Evolutionary conservation across 2,113 vertebrate genomes (phyloP).

Genomic region (Dasypus novemcinctus): DNA sequence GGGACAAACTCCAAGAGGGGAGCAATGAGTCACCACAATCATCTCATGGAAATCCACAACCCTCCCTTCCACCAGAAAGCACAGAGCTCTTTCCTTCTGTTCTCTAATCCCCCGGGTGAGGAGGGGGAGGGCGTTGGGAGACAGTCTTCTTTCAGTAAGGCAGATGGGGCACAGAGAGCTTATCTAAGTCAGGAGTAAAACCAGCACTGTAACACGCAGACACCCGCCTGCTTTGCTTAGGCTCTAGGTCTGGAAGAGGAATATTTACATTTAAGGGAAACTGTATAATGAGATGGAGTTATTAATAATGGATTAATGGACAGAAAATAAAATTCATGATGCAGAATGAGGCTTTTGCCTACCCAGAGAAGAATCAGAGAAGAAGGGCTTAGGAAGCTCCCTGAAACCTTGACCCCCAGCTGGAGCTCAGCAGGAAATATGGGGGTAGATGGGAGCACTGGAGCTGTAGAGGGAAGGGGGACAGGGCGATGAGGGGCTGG

Average conservation of each 20-base stretch:
- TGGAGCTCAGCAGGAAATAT: not conserved
- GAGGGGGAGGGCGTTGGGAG: no score
- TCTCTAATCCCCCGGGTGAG: not conserved
- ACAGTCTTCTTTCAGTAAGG: not conserved
- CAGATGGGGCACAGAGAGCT: not conserved
- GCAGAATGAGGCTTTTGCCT: not conserved
- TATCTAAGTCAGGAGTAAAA: not conserved
- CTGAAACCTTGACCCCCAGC: not conserved
- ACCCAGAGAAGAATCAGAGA: not conserved
- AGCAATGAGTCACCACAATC: not conserved
- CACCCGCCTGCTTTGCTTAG: not conserved
- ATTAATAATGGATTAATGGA: not conserved
- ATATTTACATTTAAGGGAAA: not conserved
- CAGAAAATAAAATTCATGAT: not conserved
- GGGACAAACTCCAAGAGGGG: not conserved
- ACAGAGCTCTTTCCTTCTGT: not conserved
- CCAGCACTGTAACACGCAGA: not conserved
- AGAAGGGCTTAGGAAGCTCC: not conserved
- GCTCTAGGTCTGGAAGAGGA: not conserved
- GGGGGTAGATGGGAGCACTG: not conserved
- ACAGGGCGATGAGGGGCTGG: not conserved
- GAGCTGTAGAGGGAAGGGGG: not conserved
- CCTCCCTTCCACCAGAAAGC: not conserved
- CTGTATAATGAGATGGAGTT: not conserved
- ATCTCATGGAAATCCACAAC: not conserved